Base-by-base conservation (phyloP, 2,797 vertebrate species). In the Kryptolebias ocellatus region DNA sequence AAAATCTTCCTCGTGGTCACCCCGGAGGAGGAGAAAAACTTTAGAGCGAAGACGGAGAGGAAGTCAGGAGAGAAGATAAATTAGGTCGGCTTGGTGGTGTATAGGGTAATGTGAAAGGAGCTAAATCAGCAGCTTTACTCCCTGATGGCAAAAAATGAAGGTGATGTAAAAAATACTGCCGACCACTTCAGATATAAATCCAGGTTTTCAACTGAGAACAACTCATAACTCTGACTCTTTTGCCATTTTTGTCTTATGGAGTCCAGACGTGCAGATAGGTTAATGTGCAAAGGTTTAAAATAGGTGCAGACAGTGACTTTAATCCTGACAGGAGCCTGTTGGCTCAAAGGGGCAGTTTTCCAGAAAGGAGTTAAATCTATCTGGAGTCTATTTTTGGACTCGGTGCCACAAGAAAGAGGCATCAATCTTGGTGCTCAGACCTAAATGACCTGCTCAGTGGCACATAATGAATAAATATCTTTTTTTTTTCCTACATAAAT, bases 21-120 rank as follows among this genome's bases (percentile, higher is more conserved):
- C 24, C 34, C 14, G 49, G 34, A 46, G 67, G 45, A 20, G 37
- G 44, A 66, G 28, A 58, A 39, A 58, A 61, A 59, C 15, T 31
- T 3, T 57, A 28, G 51, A 31, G 50, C n/a, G 45, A 2, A 18
- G 67, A 39, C 0, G 57, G 58, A 31, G 53, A 24, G 53, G 57
- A 16, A 51, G 44, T 17, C 57, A 15, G 24, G 17, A 60, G 58
- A 20, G 70, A 55, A 70, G 66, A 83, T 84, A 83, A 87, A 89
- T 80, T 31, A 81, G 64, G 83, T 83, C 76, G 88, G 90, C 75
- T 85, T 84, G 81, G 83, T 91, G 84, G 88, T 87, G 85, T 89
- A 81, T 82, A 86, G 73, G 64, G 53, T 87, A 74, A 87, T 83
- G 67, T 83, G 76, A 85, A 84, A 82, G 72, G 39, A 83, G 86